Conservation (phyloP, 2,888 invertebrate genomes). For the Lasioglossum pauxillum region DNA sequence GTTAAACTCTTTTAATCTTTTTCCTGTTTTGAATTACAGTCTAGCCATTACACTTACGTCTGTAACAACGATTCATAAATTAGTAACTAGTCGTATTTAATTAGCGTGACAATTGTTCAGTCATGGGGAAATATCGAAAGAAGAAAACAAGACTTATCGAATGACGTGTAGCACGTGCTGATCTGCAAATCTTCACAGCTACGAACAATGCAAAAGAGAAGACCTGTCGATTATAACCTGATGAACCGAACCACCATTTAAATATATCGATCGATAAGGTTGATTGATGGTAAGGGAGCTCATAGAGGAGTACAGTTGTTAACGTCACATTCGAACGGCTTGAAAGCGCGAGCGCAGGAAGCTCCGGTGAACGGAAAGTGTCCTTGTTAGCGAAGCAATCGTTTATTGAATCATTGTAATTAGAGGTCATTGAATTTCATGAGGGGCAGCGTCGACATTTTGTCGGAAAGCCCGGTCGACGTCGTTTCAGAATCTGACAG, state of each 20-base stretch:
- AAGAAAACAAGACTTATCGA: background rate
- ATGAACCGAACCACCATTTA: background rate
- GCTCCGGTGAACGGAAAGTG: slow-evolving; percentile 18
- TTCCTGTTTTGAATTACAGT: too few relatives aligned
- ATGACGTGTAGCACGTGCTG: background rate
- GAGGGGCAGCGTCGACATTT: slow-evolving; percentile 52
- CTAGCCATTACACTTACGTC: background rate
- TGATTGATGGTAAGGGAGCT: background rate
- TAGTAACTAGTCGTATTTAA: background rate
- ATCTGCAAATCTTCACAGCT: background rate
- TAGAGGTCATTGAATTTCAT: slow-evolving; percentile 67
- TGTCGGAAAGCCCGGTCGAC: slow-evolving; percentile 34
- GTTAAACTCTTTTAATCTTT: too few relatives aligned
- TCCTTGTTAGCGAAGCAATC: slow-evolving; percentile 54
- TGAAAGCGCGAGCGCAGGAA: slow-evolving; percentile 9
- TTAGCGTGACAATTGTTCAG: background rate
- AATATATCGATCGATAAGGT: background rate
- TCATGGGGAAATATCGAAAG: background rate
- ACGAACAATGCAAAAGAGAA: background rate
- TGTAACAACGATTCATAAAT: background rate
- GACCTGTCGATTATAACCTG: background rate
- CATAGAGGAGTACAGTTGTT: background rate
- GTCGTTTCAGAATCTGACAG: slow-evolving; percentile 34
- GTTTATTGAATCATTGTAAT: slow-evolving; percentile 63
- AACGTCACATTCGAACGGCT: background rate